Base-by-base conservation (phyloP, 2,113 vertebrate genomes). In the Macrotus californicus region DNA sequence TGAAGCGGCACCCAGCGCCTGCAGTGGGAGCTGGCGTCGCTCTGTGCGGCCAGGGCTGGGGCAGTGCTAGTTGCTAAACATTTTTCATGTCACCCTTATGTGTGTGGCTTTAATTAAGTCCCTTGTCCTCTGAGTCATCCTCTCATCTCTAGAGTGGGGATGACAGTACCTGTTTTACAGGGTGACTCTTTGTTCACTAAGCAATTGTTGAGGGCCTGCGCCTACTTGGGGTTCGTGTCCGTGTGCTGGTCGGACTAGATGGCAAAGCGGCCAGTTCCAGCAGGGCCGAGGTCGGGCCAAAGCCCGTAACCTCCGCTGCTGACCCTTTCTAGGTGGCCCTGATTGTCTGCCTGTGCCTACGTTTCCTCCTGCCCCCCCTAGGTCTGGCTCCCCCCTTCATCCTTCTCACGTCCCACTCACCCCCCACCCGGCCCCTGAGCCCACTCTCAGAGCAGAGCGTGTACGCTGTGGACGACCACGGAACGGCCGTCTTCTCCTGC, bases 81-180 rank as follows among this genome's bases (percentile, higher is more conserved):
- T 39, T 90, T 90, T 64, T n/a, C 87, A 84, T 87, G 84, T 88
- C 70, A 75, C 39, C 39, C 43, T 81, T 90, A 34, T 76, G 41
- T 64, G 1, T 64, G 7, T 88, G 82, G 64, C 75, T 94, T 92
- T 83, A 89, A 92, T 91, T 85, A 72, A 79, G 39, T 70, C 87
- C 41, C n/a, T 89, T 95, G 77, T 31, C 15, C 64, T 92, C 48
- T 91, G 94, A 97, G 67, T 96, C 77, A 96, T 66, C 76, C 39
- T 52, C 70, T 81, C 76, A 67, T 77, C 95, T 93, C 87, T 86
- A 52, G 85, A 91, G 85, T 69, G n/a, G 59, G 81, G 76, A 70
- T 89, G 50, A 79, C 76, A 67, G 73, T 91, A 96, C 79, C 69
- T 91, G 82, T 88, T 50, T 95, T 76, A 80, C 76, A 92, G 48